Evolutionary conservation across 2,888 invertebrate genomes (phyloP).

Genomic region (Synanthedon formicaeformis): DNA sequence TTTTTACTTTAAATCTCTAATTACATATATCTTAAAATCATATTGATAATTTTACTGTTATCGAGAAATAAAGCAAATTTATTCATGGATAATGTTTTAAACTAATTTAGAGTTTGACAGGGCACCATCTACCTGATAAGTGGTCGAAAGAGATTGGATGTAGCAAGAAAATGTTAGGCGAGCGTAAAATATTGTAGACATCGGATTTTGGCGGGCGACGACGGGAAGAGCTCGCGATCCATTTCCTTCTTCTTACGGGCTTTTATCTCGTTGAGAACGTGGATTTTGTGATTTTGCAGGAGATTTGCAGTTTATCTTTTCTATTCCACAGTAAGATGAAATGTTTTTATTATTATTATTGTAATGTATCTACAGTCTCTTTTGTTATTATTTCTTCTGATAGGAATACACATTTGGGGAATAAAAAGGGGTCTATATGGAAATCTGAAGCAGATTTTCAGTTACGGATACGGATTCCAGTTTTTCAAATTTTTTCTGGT

Average conservation of each 20-base stretch:
- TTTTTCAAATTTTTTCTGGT: too few relatives aligned
- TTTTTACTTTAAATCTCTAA: too few relatives aligned
- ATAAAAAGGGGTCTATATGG: too few relatives aligned
- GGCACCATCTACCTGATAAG: conserved; percentile 38
- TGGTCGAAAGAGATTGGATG: conserved; percentile 43
- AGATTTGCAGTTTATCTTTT: background rate
- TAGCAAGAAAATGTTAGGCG: conserved; percentile 42
- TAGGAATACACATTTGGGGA: too few relatives aligned
- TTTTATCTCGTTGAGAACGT: conserved; percentile 18
- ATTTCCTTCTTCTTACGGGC: conserved; percentile 18
- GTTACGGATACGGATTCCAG: too few relatives aligned
- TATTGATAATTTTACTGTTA: too few relatives aligned
- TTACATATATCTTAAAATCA: too few relatives aligned
- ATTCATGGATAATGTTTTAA: conserved; percentile 28
- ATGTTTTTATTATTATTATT: too few relatives aligned
- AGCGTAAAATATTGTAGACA: conserved; percentile 45
- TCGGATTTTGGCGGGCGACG: conserved; percentile 21
- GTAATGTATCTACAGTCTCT: too few relatives aligned
- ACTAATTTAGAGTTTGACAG: conserved; percentile 57
- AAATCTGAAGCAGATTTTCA: too few relatives aligned
- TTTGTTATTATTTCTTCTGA: too few relatives aligned
- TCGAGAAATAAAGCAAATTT: too few relatives aligned
- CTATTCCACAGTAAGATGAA: background rate
- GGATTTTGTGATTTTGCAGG: conserved; percentile 1
- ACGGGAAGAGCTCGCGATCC: conserved; percentile 22